Base-by-base conservation (phyloP, 2,888 invertebrate genomes). In the Papilio demoleus region DNA sequence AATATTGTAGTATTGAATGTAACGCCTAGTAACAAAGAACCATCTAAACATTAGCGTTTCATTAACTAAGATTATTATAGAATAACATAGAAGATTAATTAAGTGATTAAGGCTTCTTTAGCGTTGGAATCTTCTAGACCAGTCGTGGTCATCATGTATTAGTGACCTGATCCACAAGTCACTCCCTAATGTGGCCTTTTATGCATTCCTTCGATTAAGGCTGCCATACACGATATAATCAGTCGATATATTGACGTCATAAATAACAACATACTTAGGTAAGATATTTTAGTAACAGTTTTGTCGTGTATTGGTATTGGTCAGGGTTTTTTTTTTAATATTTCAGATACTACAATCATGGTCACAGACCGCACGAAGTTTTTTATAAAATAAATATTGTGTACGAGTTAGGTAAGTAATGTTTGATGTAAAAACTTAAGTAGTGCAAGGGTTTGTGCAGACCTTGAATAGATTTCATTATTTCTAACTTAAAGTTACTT, bases 241-340 rank as follows among this genome's bases (percentile, higher is more conserved):
- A 3, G 6, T 31, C 31, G 0, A 53, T 27, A 27, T 53, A 27
- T 53, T 53, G 27, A 53, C 31, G 53, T 56, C 31, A 56, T n/a
- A 56, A 56, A 56, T 56, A 31, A 45, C 31, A 53, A n/a, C 53
- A 8, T 50, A 14, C 6, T 22, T 24, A n/a, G n/a, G n/a, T n/a
- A n/a, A n/a, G 31, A 4, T 14, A 53, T 9, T 31, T 56, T 17
- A 56, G 53, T 31, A 56, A 31, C 53, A n/a, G 53, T 31, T 4
- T n/a, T 56, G 31, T 31, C 6, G 31, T 31, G 8, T 6, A 11
- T 27, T 27, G 5, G 14, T 14, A n/a, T 53, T 53, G 53, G 53
- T 56, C 31, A 56, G 53, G 53, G 53, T 17, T 56, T 53, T 47
- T 31, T 53, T 11, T n/a, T 56, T 53, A 8, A 31, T 31, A 14